Evolutionary conservation across 2,888 invertebrate species (phyloP), one percentile per base, ranked within the genome.

Genomic region (Cerceris rybyensis): DNA sequence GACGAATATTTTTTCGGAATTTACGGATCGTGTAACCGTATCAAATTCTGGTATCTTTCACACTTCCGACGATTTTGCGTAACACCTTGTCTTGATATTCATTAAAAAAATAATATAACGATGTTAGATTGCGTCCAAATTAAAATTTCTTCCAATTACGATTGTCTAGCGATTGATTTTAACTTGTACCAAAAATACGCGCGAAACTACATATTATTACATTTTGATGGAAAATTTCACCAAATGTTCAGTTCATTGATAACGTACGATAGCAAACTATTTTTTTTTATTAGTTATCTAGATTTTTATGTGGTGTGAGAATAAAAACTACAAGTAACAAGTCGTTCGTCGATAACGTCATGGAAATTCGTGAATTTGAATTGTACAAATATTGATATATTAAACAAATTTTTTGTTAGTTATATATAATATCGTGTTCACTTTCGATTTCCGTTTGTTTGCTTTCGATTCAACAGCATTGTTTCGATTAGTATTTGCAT

Each of bases 401-500:
- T 46, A 46, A 46, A 11, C 46, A 46, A 46, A 46, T 46, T 8
- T 5, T 54, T 54, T 11, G 54, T 54, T 54, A 13, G n/a, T 66
- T 57, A 5, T 7, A 14, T 14, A 28, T 13, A 17, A 52, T 49
- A 61, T 61, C 17, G 65, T 61, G 65, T n/a, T 17, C 54, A 9
- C 9, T 28, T 28, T 28, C 28, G 4, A 4, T 28, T 28, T 41
- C 42, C 1, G n/a, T 58, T 66, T 60, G 11, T 57, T 49, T 46
- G 46, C 11, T 28, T 17, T 9, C 14, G n/a, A 7, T n/a, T 42
- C 7, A 2, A 2, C 13, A 28, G 14, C 14, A 14, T 54, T 42
- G 49, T 60, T 65, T 13, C 41, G 50, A 58, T 66, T 70, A 74
- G 67, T 67, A 75, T 66, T 52, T 57, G 54, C 67, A 81, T 78